These are phyloP conservation scores for Xenopus laevis DNA, from an alignment of 2,113 vertebrate species.

Conservation along the genomic window DNA sequence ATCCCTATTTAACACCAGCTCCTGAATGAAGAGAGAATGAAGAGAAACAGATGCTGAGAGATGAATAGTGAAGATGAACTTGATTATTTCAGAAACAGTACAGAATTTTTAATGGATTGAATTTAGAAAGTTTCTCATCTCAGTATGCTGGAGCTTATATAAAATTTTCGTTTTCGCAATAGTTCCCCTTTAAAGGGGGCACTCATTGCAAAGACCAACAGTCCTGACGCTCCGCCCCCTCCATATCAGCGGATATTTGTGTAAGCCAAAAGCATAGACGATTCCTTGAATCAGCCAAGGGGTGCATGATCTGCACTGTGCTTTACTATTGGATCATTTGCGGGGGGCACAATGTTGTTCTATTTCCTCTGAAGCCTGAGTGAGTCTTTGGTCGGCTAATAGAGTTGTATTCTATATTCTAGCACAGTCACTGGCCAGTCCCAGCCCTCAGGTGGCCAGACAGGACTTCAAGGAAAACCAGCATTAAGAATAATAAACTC, in stretches of 20 bases:
- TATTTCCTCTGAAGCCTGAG: conserved; percentile 84
- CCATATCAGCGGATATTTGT: conserved; percentile 55
- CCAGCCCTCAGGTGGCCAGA: conserved; percentile 51
- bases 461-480: conserved; percentile 65
- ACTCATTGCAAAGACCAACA: conserved; percentile 64
- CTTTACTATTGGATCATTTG: conserved; percentile 51
- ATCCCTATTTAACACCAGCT: no score
- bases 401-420: conserved; percentile 66
- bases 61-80: no score
- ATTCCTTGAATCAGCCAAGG: conserved; percentile 18
- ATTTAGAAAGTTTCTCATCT: no score
- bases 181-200: conserved; percentile 53
- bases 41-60: no score
- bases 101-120: no score
- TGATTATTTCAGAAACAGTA: no score
- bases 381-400: conserved; percentile 95
- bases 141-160: no score
- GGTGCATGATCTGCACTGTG: conserved; percentile 59
- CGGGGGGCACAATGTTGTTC: conserved; percentile 58
- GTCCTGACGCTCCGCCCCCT: conserved; percentile 66
- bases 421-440: conserved; percentile 62
- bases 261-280: conserved; percentile 54
- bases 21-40: no score
- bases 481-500: conserved; percentile 42
- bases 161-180: conserved; percentile 48